Evolutionary conservation across 2,888 invertebrate genomes (phyloP).

Genomic region (Drosophila aldrichi): DNA sequence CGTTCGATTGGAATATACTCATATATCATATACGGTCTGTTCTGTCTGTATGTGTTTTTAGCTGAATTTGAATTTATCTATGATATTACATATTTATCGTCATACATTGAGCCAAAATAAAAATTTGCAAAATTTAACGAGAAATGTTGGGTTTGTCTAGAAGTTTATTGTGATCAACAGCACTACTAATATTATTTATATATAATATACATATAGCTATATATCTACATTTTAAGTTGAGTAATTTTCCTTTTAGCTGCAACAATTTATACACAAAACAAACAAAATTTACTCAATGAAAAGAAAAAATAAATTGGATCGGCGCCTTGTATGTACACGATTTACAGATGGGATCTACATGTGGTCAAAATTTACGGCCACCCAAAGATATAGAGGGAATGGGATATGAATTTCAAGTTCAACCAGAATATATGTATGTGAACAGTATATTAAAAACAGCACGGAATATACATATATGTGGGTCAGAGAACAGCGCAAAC

Average conservation of each 20-base stretch:
- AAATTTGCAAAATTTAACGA: too few relatives aligned
- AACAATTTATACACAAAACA: conserved; percentile 18
- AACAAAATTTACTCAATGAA: conserved; percentile 24
- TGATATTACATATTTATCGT: not conserved
- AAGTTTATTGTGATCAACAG: too few relatives aligned
- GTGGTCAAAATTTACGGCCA: not conserved
- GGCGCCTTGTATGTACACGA: not conserved
- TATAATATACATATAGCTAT: too few relatives aligned
- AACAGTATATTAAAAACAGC: conserved; percentile 37
- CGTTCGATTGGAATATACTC: conserved; percentile 44
- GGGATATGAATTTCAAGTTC: conserved; percentile 47
- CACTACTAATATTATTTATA: too few relatives aligned
- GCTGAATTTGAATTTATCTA: conserved; percentile 21
- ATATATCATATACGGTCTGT: conserved; percentile 28
- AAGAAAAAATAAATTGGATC: conserved; percentile 22
- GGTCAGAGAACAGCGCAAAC: conserved; percentile 49
- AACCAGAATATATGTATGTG: conserved; percentile 21
- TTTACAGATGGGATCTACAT: conserved; percentile 31
- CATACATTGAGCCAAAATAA: not conserved
- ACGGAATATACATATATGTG: conserved; percentile 45
- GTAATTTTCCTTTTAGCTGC: too few relatives aligned
- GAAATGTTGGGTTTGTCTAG: too few relatives aligned
- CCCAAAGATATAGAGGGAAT: not conserved
- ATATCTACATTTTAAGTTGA: too few relatives aligned
- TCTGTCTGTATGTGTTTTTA: conserved; percentile 13